Base-by-base conservation (phyloP, 2,797 vertebrate species). In the Mus spretus region DNA sequence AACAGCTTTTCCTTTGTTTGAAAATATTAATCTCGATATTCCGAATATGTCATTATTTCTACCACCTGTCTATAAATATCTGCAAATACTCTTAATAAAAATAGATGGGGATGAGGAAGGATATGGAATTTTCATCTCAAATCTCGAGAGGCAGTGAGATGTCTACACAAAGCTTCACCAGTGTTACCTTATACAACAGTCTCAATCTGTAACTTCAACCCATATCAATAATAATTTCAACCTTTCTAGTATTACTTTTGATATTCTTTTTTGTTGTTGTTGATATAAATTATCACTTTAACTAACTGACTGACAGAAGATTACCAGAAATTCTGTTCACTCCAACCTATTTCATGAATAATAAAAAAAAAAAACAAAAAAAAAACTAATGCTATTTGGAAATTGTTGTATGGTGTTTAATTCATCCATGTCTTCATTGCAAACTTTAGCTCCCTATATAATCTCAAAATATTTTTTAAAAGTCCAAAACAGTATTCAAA, bases 381-480 rank as follows among this genome's bases (percentile, higher is more conserved):
- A 65, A 28, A 65, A 65, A 11, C 50, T 2, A 14, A 44, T 24
- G 13, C 34, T 89, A 77, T 93, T 85, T 90, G 31, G n/a, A 89
- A 91, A 84, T 37, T 81, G 11, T 83, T 84, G 67, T 40, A 50
- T 44, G 28, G 6, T 84, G 31, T 31, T 83, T 72, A 90, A 67
- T 75, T 70, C 31, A 92, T 53, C 44, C 74, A 96, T 44, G 57
- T 81, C 15, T 80, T 80, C 40, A 80, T 84, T 93, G 65, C 26
- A 90, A 85, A 95, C 63, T 44, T 44, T 72, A 78, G 67, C 40
- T 94, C 85, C 47, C 63, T 87, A 91, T 83, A 75, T 83, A 89
- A 94, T 81, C 50, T 86, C 63, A 85, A 93, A 89, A 78, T 93
- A 90, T 90, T 96, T 97, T 59, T 44, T 89, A 89, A 40, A 40